phyloP scores from a whole-genome alignment of 2,113 vertebrate species.

The Isurus oxyrinchus region DNA sequence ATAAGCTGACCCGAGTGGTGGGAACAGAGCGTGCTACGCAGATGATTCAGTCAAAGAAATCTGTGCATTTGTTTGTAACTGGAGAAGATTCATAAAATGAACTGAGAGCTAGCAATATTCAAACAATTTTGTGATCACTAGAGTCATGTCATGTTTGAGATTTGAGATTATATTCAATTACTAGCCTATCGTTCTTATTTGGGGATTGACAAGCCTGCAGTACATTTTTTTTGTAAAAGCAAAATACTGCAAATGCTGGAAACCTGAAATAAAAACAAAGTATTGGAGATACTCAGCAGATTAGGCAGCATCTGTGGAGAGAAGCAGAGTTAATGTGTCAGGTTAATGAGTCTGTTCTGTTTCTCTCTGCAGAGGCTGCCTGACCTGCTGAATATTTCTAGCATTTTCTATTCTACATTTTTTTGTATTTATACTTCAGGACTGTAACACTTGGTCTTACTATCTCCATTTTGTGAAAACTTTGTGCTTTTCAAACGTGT shows the following conservation, averaged over 20 bases:
- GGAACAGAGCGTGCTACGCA: constrained; percentile 82
- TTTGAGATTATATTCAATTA: background rate
- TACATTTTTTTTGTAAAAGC: background rate
- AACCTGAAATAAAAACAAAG: background rate
- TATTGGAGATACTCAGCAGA: background rate
- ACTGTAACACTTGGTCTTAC: background rate
- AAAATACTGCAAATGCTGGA: no score
- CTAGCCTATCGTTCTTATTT: background rate
- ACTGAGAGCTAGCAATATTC: no score
- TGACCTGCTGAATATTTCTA: background rate
- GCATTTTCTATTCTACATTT: background rate
- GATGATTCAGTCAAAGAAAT: constrained; percentile 84
- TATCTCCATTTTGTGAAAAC: background rate
- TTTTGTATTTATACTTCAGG: background rate
- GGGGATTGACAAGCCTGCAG: background rate
- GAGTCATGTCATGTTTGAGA: background rate
- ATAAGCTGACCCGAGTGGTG: constrained; percentile 72
- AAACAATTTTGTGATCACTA: background rate
- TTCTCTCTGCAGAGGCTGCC: background rate
- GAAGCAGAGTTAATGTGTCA: background rate
- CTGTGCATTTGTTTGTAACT: constrained; percentile 86
- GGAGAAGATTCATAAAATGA: constrained; percentile 59
- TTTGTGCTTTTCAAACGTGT: background rate
- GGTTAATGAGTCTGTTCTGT: background rate
- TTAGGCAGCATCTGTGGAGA: background rate